A percentile compares a stretch with the other conserved stretches of the same genome.
Conservation (phyloP, 2,888 invertebrate genomes). For the Gymnoscelis rufifasciata region DNA sequence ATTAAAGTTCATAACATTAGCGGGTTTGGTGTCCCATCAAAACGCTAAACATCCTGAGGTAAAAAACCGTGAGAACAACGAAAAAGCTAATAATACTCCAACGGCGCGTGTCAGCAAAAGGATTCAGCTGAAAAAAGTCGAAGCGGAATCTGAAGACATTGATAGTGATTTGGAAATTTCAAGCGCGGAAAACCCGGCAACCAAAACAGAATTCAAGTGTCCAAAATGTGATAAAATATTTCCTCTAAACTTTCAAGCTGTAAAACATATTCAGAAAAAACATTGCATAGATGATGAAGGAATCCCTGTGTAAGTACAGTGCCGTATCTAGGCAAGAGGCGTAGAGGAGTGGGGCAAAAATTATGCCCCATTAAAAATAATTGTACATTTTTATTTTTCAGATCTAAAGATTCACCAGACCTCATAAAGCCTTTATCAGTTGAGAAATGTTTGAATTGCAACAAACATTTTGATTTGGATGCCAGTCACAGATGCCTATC, state of each 20-base stretch:
- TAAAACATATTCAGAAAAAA: conserved; percentile 53
- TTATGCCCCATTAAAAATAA: neutral
- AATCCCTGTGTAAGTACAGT: conserved; percentile 48
- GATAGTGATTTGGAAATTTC: neutral
- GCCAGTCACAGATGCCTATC: neutral
- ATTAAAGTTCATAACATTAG: conserved; percentile 39
- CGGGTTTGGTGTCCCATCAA: conserved; percentile 43
- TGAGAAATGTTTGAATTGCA: conserved; percentile 40
- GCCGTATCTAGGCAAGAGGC: conserved; percentile 7
- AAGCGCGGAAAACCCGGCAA: neutral
- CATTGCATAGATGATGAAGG: conserved; percentile 43
- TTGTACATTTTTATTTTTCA: conserved; percentile 30
- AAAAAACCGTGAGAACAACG: neutral
- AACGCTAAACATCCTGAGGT: conserved; percentile 31
- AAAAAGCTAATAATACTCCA: conserved; percentile 15
- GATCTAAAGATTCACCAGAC: conserved; percentile 33
- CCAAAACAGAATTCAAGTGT: conserved; percentile 49
- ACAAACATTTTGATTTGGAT: conserved; percentile 7
- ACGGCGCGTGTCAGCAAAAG: conserved; percentile 18
- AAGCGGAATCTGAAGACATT: conserved; percentile 5
- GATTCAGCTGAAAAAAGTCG: conserved; percentile 11
- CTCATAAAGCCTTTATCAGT: conserved; percentile 45
- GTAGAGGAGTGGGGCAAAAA: neutral
- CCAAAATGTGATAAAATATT: conserved; percentile 48
- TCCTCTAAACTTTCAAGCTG: conserved; percentile 44